Percentiles rank a stretch among this genome's conserved stretches.
phyloP scores from a whole-genome alignment of 2,888 invertebrate species.

The Lasioglossum vierecki region DNA sequence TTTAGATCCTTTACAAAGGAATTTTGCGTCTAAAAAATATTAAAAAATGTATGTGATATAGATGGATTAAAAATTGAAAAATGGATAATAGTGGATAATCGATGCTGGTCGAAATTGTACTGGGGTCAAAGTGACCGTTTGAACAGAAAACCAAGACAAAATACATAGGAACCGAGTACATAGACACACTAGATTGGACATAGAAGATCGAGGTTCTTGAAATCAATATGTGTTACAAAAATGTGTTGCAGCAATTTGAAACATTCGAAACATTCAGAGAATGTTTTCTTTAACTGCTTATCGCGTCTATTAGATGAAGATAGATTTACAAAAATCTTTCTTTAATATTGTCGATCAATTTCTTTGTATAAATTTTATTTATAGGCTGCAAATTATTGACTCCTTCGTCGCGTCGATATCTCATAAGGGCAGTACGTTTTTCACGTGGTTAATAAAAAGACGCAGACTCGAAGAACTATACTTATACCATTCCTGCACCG shows the following conservation, averaged over 20 bases:
- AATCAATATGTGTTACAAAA: too few relatives aligned
- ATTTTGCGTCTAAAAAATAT: too few relatives aligned
- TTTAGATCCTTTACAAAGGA: too few relatives aligned
- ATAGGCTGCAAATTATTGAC: neutral
- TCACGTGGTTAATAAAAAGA: neutral
- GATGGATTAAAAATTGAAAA: too few relatives aligned
- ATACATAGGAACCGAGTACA: too few relatives aligned
- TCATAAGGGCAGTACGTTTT: neutral
- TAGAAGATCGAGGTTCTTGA: too few relatives aligned
- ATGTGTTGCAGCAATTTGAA: neutral
- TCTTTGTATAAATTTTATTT: neutral
- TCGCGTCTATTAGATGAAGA: neutral
- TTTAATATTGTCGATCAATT: neutral
- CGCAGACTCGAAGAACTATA: neutral
- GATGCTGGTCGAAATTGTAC: too few relatives aligned
- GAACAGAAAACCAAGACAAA: too few relatives aligned
- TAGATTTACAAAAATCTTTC: neutral
- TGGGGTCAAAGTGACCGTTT: too few relatives aligned
- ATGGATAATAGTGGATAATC: too few relatives aligned
- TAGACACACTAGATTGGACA: too few relatives aligned
- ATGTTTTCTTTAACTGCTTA: neutral
- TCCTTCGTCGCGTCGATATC: neutral
- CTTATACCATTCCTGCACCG: neutral
- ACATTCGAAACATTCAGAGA: neutral
- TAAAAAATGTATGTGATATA: too few relatives aligned